Conservation (phyloP, 2,113 vertebrate species). For the Salminus brasiliensis region DNA sequence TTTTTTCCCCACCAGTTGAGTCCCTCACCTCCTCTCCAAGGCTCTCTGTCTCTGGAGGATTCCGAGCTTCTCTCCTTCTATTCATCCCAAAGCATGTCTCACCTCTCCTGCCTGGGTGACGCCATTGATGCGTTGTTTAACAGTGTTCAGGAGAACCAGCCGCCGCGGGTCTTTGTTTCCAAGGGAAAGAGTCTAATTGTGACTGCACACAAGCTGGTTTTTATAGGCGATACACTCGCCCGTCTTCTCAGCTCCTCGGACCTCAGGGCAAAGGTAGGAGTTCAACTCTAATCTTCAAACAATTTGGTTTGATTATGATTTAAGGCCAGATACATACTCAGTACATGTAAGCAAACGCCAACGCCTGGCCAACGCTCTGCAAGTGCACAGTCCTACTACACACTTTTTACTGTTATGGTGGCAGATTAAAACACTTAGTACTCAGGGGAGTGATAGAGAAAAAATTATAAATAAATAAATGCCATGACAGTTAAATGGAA, state of each 20-base stretch:
- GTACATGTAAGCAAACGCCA: too few relatives aligned
- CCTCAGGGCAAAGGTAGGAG: conserved; percentile 78
- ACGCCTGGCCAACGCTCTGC: too few relatives aligned
- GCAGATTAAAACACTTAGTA: too few relatives aligned
- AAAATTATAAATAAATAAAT: too few relatives aligned
- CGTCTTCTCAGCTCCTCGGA: conserved; percentile 81
- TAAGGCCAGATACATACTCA: too few relatives aligned
- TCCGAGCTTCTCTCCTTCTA: conserved; percentile 88
- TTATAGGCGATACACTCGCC: conserved; percentile 88
- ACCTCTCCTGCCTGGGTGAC: conserved; percentile 81
- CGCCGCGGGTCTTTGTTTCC: conserved; percentile 85
- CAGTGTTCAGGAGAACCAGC: conserved; percentile 83
- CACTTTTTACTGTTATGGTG: too few relatives aligned
- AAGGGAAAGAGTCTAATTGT: conserved; percentile 86
- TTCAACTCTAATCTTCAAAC: too few relatives aligned
- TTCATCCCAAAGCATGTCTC: conserved; percentile 84
- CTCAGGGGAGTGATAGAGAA: too few relatives aligned
- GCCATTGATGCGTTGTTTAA: conserved; percentile 83
- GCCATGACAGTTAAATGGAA: too few relatives aligned
- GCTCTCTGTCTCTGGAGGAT: conserved; percentile 80
- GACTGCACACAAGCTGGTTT: conserved; percentile 89
- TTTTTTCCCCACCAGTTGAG: conserved; percentile 62
- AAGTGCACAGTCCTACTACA: too few relatives aligned
- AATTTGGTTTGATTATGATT: too few relatives aligned
- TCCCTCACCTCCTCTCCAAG: conserved; percentile 67